Conservation (phyloP, 2,113 vertebrate genomes). For the Naja naja region DNA sequence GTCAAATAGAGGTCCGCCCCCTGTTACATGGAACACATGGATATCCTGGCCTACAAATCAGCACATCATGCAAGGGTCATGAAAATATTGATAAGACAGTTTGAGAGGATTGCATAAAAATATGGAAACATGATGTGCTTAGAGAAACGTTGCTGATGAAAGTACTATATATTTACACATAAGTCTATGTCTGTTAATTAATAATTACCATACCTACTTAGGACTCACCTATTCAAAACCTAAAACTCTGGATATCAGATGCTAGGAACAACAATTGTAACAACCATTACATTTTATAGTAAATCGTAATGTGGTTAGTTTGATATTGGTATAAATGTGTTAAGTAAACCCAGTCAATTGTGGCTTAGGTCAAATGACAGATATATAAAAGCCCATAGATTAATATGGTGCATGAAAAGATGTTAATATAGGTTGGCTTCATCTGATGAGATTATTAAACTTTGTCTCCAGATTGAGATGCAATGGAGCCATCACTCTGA, state of each 20-base stretch:
- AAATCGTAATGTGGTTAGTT: background rate
- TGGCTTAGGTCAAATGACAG: background rate
- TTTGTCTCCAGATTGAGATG: background rate
- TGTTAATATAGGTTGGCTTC: background rate
- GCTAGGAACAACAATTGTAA: background rate
- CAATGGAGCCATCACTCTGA: background rate
- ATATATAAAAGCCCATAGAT: background rate
- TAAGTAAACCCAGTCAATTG: background rate
- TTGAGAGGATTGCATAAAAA: background rate
- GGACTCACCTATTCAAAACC: background rate
- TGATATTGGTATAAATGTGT: background rate
- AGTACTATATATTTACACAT: background rate
- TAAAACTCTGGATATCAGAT: background rate
- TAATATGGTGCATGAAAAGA: background rate
- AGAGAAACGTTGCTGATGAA: background rate
- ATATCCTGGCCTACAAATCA: background rate
- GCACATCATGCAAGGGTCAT: background rate
- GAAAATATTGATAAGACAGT: background rate
- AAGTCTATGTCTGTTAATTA: background rate
- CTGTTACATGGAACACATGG: background rate
- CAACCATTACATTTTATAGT: background rate
- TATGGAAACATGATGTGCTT: background rate
- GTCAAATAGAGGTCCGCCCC: background rate
- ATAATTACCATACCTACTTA: background rate
- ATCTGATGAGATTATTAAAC: background rate